Evolutionary conservation across 2,797 vertebrate genomes (phyloP).

Genomic region (Glyptemys insculpta): DNA sequence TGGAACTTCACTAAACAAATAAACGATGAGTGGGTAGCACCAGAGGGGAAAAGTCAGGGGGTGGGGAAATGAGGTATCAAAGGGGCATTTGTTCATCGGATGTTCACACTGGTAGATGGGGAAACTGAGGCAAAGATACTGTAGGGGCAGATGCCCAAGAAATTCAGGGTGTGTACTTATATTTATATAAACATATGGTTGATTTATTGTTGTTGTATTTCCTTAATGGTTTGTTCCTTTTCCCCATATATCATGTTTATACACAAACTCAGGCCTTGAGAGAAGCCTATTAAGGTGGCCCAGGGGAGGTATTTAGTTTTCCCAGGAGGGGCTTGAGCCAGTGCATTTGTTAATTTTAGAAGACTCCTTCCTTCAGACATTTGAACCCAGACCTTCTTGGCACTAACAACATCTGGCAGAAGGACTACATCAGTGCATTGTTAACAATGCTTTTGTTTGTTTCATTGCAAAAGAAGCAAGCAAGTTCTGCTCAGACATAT

Average conservation of each 20-base stretch:
- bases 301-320: background rate
- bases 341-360: background rate
- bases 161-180: background rate
- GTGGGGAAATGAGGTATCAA: background rate
- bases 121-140: background rate
- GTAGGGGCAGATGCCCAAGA: background rate
- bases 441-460: background rate
- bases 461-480: background rate
- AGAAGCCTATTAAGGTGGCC: background rate
- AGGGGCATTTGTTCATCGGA: background rate
- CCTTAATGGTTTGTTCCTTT: background rate
- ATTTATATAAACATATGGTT: background rate
- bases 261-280: background rate
- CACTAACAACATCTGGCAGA: background rate
- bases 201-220: background rate
- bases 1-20: background rate
- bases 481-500: background rate
- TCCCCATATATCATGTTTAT: background rate
- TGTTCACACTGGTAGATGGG: background rate
- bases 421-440: background rate
- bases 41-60: background rate
- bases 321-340: background rate
- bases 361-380: background rate
- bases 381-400: background rate
- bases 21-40: background rate